These are phyloP conservation scores for Danionella dracula DNA, from an alignment of 2,797 vertebrate species.

Conservation along the genomic window DNA sequence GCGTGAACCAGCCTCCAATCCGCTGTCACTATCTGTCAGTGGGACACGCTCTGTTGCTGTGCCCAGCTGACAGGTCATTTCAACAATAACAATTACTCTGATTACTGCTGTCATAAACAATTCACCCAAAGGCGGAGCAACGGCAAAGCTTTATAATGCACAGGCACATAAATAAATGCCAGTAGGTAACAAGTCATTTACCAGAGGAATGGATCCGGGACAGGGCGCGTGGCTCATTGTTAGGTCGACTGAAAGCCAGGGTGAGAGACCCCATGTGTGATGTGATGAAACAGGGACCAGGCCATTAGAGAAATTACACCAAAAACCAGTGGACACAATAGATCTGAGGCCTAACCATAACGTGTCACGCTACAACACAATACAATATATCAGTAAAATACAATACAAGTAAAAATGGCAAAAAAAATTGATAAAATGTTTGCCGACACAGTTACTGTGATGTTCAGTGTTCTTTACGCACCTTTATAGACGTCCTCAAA, in stretches of 20 bases:
- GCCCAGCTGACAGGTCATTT: conserved; percentile 99
- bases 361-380: too few species aligned
- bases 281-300: conserved; percentile 13
- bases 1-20: conserved; percentile 73
- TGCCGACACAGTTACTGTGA: too few species aligned
- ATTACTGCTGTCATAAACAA: conserved; percentile 99
- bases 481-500: too few species aligned
- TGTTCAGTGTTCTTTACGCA: too few species aligned
- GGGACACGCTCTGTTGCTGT: conserved; percentile 86
- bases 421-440: too few species aligned
- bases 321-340: neutral
- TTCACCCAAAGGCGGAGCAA: conserved; percentile 85
- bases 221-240: conserved; percentile 73
- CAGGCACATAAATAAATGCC: conserved; percentile 89
- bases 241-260: conserved; percentile 34
- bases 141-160: conserved; percentile 96
- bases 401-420: too few species aligned
- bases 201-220: conserved; percentile 52
- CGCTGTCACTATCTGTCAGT: conserved; percentile 98
- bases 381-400: too few species aligned
- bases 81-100: conserved; percentile 99
- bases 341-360: too few species aligned
- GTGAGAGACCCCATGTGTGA: neutral
- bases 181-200: conserved; percentile 93
- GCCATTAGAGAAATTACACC: conserved; percentile 15